Conservation (phyloP, 2,113 vertebrate species). For the Malurus elegans region DNA sequence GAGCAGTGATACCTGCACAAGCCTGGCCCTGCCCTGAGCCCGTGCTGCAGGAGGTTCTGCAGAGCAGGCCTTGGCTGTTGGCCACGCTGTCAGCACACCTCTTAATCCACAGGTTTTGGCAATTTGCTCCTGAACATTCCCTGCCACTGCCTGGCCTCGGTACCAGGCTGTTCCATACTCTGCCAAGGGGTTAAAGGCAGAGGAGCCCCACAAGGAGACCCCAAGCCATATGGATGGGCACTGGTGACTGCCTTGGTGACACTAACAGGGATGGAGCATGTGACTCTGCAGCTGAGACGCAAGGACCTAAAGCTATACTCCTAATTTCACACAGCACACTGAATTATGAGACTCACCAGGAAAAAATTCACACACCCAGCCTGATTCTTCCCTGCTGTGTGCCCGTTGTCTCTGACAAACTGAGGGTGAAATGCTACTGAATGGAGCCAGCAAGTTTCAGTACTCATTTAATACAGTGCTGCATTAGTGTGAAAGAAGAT, state of each 20-base stretch:
- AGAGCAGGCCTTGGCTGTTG: background rate
- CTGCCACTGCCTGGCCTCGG: background rate
- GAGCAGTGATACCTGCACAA: background rate
- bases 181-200: background rate
- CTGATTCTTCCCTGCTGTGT: background rate
- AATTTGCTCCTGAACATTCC: slow-evolving; percentile 3
- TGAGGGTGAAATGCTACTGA: background rate
- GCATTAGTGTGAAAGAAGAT: background rate
- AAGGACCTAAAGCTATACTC: background rate
- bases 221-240: accelerated
- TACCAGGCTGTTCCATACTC: background rate
- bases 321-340: background rate
- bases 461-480: background rate
- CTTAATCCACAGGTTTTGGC: slow-evolving; percentile 14
- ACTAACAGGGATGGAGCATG: background rate
- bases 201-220: background rate
- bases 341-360: background rate
- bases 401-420: background rate
- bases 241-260: background rate
- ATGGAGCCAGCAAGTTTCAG: background rate
- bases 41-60: background rate
- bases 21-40: slow-evolving; percentile 17
- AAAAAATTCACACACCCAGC: background rate
- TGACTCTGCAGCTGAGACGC: background rate
- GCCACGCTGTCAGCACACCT: slow-evolving; percentile 5